These are phyloP conservation scores for Keiferia lycopersicella DNA, from an alignment of 2,888 invertebrate species.

Conservation along the genomic window DNA sequence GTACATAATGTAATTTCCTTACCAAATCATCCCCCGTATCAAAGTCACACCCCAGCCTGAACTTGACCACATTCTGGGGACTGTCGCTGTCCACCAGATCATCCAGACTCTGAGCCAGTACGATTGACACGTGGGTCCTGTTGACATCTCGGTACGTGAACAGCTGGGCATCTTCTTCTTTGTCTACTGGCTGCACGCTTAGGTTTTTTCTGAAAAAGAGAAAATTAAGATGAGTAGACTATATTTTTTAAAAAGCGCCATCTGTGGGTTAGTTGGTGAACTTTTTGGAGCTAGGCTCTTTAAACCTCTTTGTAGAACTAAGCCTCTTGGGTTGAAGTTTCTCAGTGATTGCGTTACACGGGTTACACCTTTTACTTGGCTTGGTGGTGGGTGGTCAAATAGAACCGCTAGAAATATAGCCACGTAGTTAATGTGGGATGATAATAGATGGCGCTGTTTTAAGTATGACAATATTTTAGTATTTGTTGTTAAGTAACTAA, in stretches of 20 bases:
- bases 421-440: not conserved
- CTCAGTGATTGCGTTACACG: too few relatives aligned
- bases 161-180: slow-evolving; percentile 86
- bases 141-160: slow-evolving; percentile 89
- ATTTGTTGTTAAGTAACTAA: not conserved
- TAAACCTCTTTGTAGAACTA: not conserved
- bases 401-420: not conserved
- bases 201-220: slow-evolving; percentile 80
- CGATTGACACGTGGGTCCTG: slow-evolving; percentile 87
- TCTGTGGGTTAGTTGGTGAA: not conserved
- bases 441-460: not conserved
- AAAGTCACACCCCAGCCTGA: slow-evolving; percentile 88
- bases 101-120: slow-evolving; percentile 89
- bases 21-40: slow-evolving; percentile 85
- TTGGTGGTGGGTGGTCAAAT: too few relatives aligned
- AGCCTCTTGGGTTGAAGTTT: not conserved
- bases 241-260: not conserved
- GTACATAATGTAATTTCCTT: too few relatives aligned
- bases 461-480: not conserved
- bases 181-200: slow-evolving; percentile 86
- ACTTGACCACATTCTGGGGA: slow-evolving; percentile 91
- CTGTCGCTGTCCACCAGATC: slow-evolving; percentile 90
- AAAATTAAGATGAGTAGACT: not conserved
- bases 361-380: not conserved
- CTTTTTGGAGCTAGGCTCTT: not conserved